Conservation (phyloP, 2,113 vertebrate species). For the Spea bombifrons region DNA sequence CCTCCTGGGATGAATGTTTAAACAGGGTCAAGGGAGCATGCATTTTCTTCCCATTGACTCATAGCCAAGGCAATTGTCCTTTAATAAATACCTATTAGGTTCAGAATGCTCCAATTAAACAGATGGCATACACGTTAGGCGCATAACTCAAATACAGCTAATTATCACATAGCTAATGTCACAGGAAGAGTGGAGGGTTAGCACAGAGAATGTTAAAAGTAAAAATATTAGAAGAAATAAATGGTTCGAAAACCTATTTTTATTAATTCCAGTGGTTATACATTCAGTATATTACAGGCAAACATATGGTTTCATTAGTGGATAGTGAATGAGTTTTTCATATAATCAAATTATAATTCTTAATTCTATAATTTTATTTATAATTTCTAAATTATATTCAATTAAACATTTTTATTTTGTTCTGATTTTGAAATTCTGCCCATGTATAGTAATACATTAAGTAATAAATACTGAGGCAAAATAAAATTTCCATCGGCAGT, state of each 20-base stretch:
- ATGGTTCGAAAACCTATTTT: conserved; percentile 2
- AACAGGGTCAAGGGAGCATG: conserved; percentile 36
- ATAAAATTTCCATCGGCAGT: too few relatives aligned
- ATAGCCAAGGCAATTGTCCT: conserved; percentile 22
- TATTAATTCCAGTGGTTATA: conserved; percentile 25
- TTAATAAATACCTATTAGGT: conserved; percentile 32
- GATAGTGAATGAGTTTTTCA: background rate
- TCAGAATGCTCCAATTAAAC: conserved; percentile 23
- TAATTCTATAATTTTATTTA: too few relatives aligned
- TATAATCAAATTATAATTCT: too few relatives aligned
- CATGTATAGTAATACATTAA: too few relatives aligned
- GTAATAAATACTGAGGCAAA: too few relatives aligned
- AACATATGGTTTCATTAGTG: conserved; percentile 24
- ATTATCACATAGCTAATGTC: conserved; percentile 6
- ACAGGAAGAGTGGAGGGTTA: conserved; percentile 1
- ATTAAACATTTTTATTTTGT: too few relatives aligned
- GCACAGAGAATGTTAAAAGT: conserved; percentile 35
- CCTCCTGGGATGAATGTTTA: conserved; percentile 38
- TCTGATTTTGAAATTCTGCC: too few relatives aligned
- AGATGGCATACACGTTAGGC: conserved; percentile 29
- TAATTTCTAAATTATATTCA: too few relatives aligned
- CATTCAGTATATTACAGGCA: conserved; percentile 15
- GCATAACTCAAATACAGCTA: conserved; percentile 25
- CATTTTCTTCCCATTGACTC: conserved; percentile 26
- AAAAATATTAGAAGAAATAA: conserved; percentile 19